Percentiles rank a stretch among this genome's conserved stretches.
These are phyloP conservation scores for Zygogramma bicolorata DNA, from an alignment of 2,888 invertebrate species.

Conservation along the genomic window DNA sequence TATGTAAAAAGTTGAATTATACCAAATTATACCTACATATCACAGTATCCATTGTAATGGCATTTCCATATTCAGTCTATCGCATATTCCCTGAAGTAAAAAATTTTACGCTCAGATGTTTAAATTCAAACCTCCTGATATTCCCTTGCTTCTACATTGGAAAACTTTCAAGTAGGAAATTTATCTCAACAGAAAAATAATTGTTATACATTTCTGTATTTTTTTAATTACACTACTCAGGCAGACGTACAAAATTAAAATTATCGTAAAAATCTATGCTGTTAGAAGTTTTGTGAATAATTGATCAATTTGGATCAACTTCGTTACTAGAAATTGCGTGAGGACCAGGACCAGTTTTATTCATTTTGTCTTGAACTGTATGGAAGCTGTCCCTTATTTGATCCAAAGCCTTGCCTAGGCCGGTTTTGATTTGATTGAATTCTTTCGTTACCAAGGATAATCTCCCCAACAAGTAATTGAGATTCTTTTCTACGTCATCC, in stretches of 20 bases:
- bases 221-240: too few relatives aligned
- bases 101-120: neutral
- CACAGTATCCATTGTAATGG: too few relatives aligned
- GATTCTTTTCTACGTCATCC: conserved; percentile 82
- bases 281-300: neutral
- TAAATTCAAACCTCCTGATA: too few relatives aligned
- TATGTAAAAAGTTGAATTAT: too few relatives aligned
- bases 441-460: conserved; percentile 86
- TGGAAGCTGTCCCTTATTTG: conserved; percentile 77
- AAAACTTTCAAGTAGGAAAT: too few relatives aligned
- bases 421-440: conserved; percentile 84
- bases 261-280: neutral
- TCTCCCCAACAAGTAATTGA: conserved; percentile 85
- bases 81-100: neutral
- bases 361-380: conserved; percentile 71
- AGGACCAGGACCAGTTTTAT: conserved; percentile 72
- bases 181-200: neutral
- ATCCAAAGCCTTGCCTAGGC: conserved; percentile 79
- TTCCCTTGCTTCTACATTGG: neutral
- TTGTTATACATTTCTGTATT: too few relatives aligned
- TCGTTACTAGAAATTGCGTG: conserved; percentile 66
- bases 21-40: too few relatives aligned
- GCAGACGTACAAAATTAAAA: neutral
- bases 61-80: too few relatives aligned
- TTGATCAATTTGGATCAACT: conserved; percentile 19